Evolutionary conservation across 2,888 invertebrate species (phyloP), one percentile per base, ranked within the genome.

Genomic region (Microplitis manilae): DNA sequence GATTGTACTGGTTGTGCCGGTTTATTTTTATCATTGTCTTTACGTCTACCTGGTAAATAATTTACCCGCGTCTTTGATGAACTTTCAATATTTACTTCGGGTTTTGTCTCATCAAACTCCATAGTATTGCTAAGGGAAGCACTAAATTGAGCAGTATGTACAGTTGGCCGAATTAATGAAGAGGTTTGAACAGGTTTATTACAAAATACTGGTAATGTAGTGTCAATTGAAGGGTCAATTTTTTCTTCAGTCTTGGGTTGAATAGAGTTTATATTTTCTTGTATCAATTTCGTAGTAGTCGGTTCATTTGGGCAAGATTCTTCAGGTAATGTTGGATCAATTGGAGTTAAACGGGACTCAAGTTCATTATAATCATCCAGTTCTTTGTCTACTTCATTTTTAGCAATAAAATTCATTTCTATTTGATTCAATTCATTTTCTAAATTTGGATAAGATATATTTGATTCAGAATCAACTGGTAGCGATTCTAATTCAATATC

Each of bases 1-100:
- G 87, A 86, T 73, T 80, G 40, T 69, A 79, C 68, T 59, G 62
- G 76, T 71, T 77, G 69, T 13, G 41, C 13, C 41, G 59, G 41
- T 61, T 73, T 59, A 13, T 61, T 78, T 68, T 68, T 75, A 30
- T 77, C 75, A 8, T 74, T 41, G 73, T 76, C 69, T 67, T 64
- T 60, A 9, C 50, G 61, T 40, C 39, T 38, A 41, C 2, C 13
- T 50, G 50, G 13, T 50, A 50, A 50, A 50, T 9, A 13, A 50
- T 50, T 8, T 50, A 4, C 13, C 13, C 4, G 2, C 13, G 4
- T 50, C 13, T 50, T 50, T 13, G 50, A 50, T 50, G 0, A 9
- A 8, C 50, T 50, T 13, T 50, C 50, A 50, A 50, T 50, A 50
- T 50, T 13, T 50, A 50, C 50, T 13, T 8, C 13, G 9, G 13